Evolutionary conservation across 1,140 invertebrate species (phyloP).

Genomic region (Trissolcus basalis): DNA sequence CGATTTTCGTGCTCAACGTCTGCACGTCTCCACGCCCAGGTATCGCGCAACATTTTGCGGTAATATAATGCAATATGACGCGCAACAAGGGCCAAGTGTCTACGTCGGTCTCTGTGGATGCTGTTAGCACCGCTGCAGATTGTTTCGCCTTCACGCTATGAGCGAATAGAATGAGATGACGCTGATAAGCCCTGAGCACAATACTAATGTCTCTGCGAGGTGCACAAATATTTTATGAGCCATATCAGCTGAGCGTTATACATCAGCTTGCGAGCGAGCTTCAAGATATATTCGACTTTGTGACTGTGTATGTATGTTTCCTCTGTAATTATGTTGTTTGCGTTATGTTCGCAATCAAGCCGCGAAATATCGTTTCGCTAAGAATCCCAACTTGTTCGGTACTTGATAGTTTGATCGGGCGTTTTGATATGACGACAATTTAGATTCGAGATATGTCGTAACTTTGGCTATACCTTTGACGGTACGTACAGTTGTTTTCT

Average conservation of each 20-base stretch:
- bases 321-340: slow-evolving; percentile 24
- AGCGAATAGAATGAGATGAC: slow-evolving; percentile 32
- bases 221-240: slow-evolving; percentile 40
- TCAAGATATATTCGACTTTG: slow-evolving; percentile 33
- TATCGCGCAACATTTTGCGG: slow-evolving; percentile 24
- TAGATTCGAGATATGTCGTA: no score
- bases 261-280: slow-evolving; percentile 21
- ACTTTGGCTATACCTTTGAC: no score
- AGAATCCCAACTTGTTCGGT: no score
- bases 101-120: slow-evolving; percentile 33
- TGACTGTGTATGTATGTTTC: slow-evolving; percentile 7
- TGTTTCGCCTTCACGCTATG: slow-evolving; percentile 46
- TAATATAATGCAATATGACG: slow-evolving; percentile 53
- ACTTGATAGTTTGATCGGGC: no score
- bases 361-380: slow-evolving; percentile 1
- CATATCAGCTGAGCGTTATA: slow-evolving; percentile 39
- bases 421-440: no score
- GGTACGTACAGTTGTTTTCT: no score
- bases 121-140: slow-evolving; percentile 45
- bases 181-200: slow-evolving; percentile 43
- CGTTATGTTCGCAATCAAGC: no score
- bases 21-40: slow-evolving; percentile 9
- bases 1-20: slow-evolving; percentile 42
- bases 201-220: slow-evolving; percentile 39
- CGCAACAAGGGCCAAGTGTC: slow-evolving; percentile 41